Percentiles rank a stretch among this genome's conserved stretches.
phyloP scores from a whole-genome alignment of 2,113 vertebrate species.

The Glaucomys volans region DNA sequence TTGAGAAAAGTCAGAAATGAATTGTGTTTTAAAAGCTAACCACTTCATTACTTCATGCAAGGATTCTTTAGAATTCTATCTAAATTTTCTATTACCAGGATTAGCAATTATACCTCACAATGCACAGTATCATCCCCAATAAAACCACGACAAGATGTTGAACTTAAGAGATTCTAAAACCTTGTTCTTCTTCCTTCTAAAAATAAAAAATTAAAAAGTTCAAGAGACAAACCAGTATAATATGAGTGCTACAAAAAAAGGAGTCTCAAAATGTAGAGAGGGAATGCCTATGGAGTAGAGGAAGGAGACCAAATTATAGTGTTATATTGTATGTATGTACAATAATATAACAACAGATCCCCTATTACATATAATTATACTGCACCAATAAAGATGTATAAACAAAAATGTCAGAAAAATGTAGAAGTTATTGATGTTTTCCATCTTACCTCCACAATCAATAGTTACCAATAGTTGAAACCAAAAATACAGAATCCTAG shows the following conservation, averaged over 20 bases:
- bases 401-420: no score
- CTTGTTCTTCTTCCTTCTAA: not conserved
- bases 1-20: not conserved
- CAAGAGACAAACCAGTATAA: not conserved
- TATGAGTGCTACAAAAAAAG: not conserved
- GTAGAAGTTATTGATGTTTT: not conserved
- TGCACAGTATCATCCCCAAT: not conserved
- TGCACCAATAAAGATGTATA: no score
- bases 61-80: not conserved
- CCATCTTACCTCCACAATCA: not conserved
- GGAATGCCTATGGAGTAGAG: no score
- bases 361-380: no score
- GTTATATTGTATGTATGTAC: no score
- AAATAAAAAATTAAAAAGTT: conserved; percentile 27
- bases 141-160: not conserved
- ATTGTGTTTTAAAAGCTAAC: not conserved
- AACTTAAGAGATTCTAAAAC: not conserved
- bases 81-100: not conserved
- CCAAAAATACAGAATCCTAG: not conserved
- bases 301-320: no score
- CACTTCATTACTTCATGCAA: not conserved
- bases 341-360: no score
- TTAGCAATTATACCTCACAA: not conserved
- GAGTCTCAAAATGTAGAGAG: not conserved
- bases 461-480: not conserved